A percentile compares a stretch with the other conserved stretches of the same genome.
These are phyloP conservation scores for Corythoichthys haematopterus DNA, from an alignment of 2,113 vertebrate genomes.

Conservation along the genomic window DNA sequence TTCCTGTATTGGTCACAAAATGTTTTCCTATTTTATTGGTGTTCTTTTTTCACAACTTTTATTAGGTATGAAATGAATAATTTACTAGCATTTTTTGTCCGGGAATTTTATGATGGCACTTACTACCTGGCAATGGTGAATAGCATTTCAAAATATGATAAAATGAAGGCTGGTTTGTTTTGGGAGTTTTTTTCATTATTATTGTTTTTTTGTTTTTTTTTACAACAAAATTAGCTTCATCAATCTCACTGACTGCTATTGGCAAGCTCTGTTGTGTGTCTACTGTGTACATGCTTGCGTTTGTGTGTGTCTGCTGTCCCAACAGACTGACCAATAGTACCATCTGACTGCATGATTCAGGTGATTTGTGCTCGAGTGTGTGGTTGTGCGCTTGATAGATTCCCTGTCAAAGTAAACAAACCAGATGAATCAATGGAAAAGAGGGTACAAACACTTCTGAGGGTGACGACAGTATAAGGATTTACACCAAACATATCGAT, in stretches of 20 bases:
- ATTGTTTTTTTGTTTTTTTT: not conserved
- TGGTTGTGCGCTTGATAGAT: slow-evolving; percentile 42
- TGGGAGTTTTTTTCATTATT: slow-evolving; percentile 4
- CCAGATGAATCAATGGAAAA: slow-evolving; percentile 42
- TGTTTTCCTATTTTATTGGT: not conserved
- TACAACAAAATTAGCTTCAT: slow-evolving; percentile 38
- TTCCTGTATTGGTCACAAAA: not conserved
- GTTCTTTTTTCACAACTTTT: not conserved
- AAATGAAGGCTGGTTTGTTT: slow-evolving; percentile 34
- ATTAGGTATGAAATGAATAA: not conserved
- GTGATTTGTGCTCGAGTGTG: slow-evolving; percentile 33
- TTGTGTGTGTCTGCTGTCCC: not conserved
- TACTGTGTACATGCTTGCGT: slow-evolving; percentile 10
- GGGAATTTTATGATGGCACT: not conserved
- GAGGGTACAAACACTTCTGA: slow-evolving; percentile 37
- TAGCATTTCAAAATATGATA: slow-evolving; percentile 23
- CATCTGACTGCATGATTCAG: slow-evolving; percentile 20
- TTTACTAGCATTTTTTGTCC: not conserved
- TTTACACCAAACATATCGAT: slow-evolving; percentile 54
- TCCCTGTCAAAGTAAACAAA: slow-evolving; percentile 49
- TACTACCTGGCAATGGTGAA: slow-evolving; percentile 29
- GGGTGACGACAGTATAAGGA: slow-evolving; percentile 41
- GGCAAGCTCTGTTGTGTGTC: slow-evolving; percentile 14
- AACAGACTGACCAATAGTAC: not conserved
- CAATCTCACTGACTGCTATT: slow-evolving; percentile 25